Base-by-base conservation (phyloP, 1,140 invertebrate species). In the Arctopsyche grandis region DNA sequence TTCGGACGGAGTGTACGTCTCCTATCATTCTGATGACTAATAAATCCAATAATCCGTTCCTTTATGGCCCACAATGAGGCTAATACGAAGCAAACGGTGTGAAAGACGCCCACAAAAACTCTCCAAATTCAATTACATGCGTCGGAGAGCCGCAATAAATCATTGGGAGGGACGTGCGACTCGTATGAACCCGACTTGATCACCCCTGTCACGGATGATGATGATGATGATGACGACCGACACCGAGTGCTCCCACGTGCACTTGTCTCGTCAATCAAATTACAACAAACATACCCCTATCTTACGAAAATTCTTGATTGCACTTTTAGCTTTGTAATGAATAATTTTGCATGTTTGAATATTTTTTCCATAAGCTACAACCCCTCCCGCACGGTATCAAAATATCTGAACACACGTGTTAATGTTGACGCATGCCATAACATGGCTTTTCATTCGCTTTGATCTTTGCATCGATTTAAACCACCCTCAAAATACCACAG, bases 21-120 rank as follows among this genome's bases (percentile, higher is more conserved):
- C 38, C 63, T 29, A 66, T 19, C 24, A 26, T 46, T 38, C 24
- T 16, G 74, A 21, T 10, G 52, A 63, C 74, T 76, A 76, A 76
- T 76, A 76, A 76, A 76, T 76, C 74, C 74, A 76, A 76, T 76
- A 76, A 76, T 76, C 74, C 22, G 74, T 76, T 76, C 58, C 29
- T 76, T 76, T 76, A 66, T 60, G 43, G 21, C 19, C 26, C 74
- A 76, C 74, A 76, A 76, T 63, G 74, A 46, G 48, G 24, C 56
- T 76, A 76, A 76, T 76, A 76, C 74, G 74, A 76, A 44, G 74
- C 74, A 76, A 76, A 76, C 74, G 74, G 74, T 76, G 74, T 76
- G 74, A 76, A 76, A 76, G 74, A 76, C 74, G 58, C 74, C 56
- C 74, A 76, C 74, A 76, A 76, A 76, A 76, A 76, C 56, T 63